These are phyloP conservation scores for Meandrina meandrites DNA, from an alignment of 92 coral and sea anemone genomes.

Conservation along the genomic window DNA sequence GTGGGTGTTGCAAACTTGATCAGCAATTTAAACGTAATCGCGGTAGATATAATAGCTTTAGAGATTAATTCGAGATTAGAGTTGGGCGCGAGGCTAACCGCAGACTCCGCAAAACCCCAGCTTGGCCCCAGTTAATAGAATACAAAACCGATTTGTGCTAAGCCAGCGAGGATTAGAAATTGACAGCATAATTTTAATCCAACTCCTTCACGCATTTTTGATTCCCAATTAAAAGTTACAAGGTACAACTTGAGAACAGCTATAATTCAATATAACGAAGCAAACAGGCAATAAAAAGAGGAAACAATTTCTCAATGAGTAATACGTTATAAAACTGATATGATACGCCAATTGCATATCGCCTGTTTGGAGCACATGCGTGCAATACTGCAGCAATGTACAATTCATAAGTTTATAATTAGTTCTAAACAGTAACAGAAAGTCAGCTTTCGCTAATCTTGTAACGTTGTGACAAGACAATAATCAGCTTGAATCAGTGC, in stretches of 20 bases:
- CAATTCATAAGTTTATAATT: background rate
- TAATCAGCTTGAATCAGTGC: background rate
- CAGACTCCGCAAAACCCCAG: background rate
- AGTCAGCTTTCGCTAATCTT: background rate
- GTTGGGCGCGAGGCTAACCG: background rate
- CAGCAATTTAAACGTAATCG: background rate
- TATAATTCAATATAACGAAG: background rate
- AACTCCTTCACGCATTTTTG: background rate
- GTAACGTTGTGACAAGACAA: background rate
- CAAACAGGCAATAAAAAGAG: background rate
- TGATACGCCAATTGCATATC: background rate
- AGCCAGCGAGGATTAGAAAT: background rate
- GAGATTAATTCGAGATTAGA: background rate
- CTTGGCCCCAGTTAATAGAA: background rate
- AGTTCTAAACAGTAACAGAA: background rate
- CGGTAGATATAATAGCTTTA: background rate
- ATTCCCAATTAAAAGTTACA: background rate
- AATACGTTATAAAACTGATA: background rate
- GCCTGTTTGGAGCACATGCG: background rate
- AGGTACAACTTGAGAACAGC: background rate
- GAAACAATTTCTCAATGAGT: background rate
- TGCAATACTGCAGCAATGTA: background rate
- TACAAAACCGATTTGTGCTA: constrained; percentile 1
- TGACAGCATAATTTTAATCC: background rate
- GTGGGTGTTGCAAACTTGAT: background rate